Base-by-base conservation (phyloP, 2,888 invertebrate genomes). In the Ormyrus labotus region DNA sequence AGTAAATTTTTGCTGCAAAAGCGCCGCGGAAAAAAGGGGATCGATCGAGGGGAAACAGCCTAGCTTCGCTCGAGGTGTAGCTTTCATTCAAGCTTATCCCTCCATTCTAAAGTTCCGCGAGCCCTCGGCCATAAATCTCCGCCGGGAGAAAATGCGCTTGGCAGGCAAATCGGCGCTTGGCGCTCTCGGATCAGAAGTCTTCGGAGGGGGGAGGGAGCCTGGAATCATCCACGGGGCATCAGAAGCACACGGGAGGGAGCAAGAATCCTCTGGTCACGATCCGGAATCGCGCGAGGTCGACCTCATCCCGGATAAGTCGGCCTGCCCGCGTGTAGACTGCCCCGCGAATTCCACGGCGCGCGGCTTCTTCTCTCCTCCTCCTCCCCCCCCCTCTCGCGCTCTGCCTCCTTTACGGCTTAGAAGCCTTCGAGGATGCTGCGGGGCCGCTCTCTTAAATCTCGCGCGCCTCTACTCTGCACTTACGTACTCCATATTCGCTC, bases 191-290 rank as follows among this genome's bases (percentile, higher is more conserved):
- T 34, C 19, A 58, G 51, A 61, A 84, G 83, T 81, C 19, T 19
- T 19, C 78, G 68, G 72, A 3, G 63, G 65, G 67, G 64, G 64
- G 63, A 48, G 47, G 57, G 61, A 78, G 68, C 74, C 64, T 74
- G 69, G 68, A 80, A 80, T 71, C 71, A 71, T 80, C 67, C 63
- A 4, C 57, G 61, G 78, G 47, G 61, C 69, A 79, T 76, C 61
- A 72, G 76, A 69, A 69, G 55, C 69, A 57, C 57, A 47, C n/a
- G 71, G 2, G 19, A 53, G 47, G 11, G 78, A 75, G 75, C 63
- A 69, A 53, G 74, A 70, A 70, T 57, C 67, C 72, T 73, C 63
- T 70, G 83, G 82, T 81, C 82, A 82, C 82, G 82, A 82, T 82
- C 74, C 77, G 77, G 73, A 82, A 77, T 82, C 63, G 69, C 65